Percentiles rank a stretch among this genome's conserved stretches.
Conservation (phyloP, 2,797 vertebrate genomes). For the Megalops cyprinoides region DNA sequence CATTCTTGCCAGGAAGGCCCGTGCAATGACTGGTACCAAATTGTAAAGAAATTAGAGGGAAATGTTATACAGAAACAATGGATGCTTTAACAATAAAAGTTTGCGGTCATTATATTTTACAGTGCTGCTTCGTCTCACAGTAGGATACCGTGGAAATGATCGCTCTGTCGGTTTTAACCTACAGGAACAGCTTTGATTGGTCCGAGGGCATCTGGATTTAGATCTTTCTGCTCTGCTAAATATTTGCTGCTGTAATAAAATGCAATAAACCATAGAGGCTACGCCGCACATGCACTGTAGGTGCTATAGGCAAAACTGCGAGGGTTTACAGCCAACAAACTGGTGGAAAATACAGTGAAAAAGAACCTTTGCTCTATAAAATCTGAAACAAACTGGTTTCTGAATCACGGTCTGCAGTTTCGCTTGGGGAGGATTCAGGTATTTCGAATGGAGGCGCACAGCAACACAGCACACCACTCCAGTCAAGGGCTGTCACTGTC, state of each 20-base stretch:
- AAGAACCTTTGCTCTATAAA: no score
- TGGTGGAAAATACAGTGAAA: background rate
- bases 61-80: background rate
- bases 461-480: no score
- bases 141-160: constrained; percentile 38
- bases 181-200: constrained; percentile 25
- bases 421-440: no score
- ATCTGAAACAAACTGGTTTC: no score
- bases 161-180: background rate
- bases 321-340: background rate
- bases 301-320: background rate
- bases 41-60: background rate
- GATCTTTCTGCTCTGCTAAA: constrained; percentile 14
- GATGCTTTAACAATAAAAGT: background rate
- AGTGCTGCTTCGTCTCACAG: constrained; percentile 32
- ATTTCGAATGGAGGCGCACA: no score
- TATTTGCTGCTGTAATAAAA: background rate
- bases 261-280: background rate
- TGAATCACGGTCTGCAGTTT: no score
- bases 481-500: no score
- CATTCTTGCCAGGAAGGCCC: background rate
- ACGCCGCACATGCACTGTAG: background rate
- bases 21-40: background rate
- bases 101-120: constrained; percentile 49
- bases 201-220: constrained; percentile 37